phyloP scores from a whole-genome alignment of 2,797 vertebrate species.

The Tenualosa thibaudeaui region DNA sequence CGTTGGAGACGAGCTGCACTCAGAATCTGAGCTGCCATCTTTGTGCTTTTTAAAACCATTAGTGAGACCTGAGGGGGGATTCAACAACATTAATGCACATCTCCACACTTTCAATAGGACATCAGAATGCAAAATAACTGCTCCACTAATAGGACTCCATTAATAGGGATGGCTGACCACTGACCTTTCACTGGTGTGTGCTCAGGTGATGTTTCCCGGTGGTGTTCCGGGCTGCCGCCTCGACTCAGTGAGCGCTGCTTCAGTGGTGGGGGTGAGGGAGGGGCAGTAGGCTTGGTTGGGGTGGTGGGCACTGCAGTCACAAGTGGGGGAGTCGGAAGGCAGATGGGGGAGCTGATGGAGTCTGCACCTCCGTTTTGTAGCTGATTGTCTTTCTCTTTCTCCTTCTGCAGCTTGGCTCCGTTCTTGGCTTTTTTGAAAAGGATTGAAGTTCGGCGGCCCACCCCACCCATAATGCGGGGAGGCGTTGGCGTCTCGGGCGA shows the following conservation, averaged over 20 bases:
- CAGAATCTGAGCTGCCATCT: constrained; percentile 82
- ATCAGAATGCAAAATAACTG: background rate
- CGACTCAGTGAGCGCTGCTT: constrained; percentile 68
- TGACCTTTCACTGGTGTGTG: constrained; percentile 79
- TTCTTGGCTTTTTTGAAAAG: constrained; percentile 88
- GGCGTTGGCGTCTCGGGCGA: constrained; percentile 58
- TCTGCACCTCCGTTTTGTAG: constrained; percentile 72
- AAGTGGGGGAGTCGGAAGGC: constrained; percentile 45
- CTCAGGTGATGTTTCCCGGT: constrained; percentile 74
- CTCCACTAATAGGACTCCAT: background rate
- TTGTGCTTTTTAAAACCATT: constrained; percentile 86
- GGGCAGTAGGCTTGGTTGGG: constrained; percentile 59
- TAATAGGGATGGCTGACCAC: background rate
- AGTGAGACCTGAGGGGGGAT: constrained; percentile 77
- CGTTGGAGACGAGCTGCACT: constrained; percentile 75
- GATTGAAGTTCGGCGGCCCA: constrained; percentile 80
- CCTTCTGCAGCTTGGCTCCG: constrained; percentile 76
- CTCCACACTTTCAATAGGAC: background rate
- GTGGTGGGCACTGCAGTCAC: constrained; percentile 62
- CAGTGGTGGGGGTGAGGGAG: constrained; percentile 58
- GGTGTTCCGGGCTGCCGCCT: constrained; percentile 71
- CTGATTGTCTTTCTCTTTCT: constrained; percentile 73
- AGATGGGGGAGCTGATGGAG: constrained; percentile 46
- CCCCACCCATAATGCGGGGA: constrained; percentile 67
- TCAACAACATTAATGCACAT: background rate